A percentile compares a stretch with the other conserved stretches of the same genome.
Evolutionary conservation across 2,888 invertebrate species (phyloP).

Genomic region (Zelleria hepariella): DNA sequence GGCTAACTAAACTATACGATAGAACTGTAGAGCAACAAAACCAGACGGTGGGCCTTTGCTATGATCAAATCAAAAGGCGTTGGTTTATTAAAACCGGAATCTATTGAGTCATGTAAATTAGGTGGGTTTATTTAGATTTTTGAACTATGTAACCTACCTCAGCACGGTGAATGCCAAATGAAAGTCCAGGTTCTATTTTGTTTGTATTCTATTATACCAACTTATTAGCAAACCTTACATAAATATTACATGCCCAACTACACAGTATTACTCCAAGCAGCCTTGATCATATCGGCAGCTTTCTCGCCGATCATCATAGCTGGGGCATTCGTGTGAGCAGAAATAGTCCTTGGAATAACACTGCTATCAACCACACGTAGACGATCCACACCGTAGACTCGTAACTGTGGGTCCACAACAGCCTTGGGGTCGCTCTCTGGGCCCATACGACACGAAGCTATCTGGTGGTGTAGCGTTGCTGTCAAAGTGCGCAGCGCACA

Average conservation of each 20-base stretch:
- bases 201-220: too few relatives aligned
- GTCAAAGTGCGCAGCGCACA: slow-evolving; percentile 75
- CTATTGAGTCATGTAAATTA: too few relatives aligned
- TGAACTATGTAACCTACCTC: too few relatives aligned
- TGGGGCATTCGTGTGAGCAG: slow-evolving; percentile 79
- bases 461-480: slow-evolving; percentile 75
- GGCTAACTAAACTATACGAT: neutral
- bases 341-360: slow-evolving; percentile 74
- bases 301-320: slow-evolving; percentile 81
- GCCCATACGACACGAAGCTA: slow-evolving; percentile 82
- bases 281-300: slow-evolving; percentile 76
- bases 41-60: neutral
- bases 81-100: neutral
- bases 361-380: slow-evolving; percentile 79
- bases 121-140: too few relatives aligned
- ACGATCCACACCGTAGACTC: slow-evolving; percentile 72
- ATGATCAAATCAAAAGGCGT: neutral
- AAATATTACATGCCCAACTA: too few relatives aligned
- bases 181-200: too few relatives aligned
- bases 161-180: too few relatives aligned
- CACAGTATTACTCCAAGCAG: slow-evolving; percentile 38
- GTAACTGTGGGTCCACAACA: slow-evolving; percentile 75
- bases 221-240: too few relatives aligned
- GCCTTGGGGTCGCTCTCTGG: slow-evolving; percentile 72
- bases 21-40: neutral